Percentiles rank a stretch among this genome's conserved stretches.
phyloP scores from a whole-genome alignment of 2,113 vertebrate genomes.

The Equus quagga region DNA sequence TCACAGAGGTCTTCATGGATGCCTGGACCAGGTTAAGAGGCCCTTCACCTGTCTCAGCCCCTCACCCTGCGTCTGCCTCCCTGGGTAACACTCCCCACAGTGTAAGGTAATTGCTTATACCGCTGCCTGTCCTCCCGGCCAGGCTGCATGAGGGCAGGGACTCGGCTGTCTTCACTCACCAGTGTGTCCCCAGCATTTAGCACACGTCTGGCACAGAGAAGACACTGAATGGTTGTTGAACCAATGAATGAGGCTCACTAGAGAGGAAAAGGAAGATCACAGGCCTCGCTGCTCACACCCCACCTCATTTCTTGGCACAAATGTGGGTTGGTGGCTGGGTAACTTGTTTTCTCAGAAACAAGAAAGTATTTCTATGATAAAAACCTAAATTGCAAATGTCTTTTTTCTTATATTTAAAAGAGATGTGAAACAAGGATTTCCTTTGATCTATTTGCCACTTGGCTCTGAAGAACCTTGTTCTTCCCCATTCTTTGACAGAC shows the following conservation, averaged over 20 bases:
- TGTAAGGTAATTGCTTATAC: background rate
- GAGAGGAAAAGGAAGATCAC: background rate
- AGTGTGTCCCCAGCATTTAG: background rate
- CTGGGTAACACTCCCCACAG: background rate
- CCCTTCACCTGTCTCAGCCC: background rate
- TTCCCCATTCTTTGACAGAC: background rate
- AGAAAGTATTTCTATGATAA: conserved; percentile 46
- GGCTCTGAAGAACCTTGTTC: conserved; percentile 44
- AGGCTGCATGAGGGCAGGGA: background rate
- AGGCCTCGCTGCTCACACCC: background rate
- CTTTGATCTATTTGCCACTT: conserved; percentile 26
- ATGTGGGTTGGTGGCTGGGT: background rate
- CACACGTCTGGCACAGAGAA: background rate
- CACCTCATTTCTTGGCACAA: background rate
- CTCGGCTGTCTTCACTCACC: background rate
- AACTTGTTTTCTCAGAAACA: conserved; percentile 50
- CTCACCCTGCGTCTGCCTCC: fast-evolving
- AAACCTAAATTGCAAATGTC: background rate
- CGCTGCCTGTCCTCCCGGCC: background rate
- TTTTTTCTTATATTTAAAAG: conserved; percentile 52
- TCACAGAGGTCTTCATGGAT: background rate
- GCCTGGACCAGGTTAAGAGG: too few relatives aligned
- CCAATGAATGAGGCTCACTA: background rate
- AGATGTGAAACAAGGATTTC: conserved; percentile 43
- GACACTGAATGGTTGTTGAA: background rate